phyloP scores from a whole-genome alignment of 2,888 invertebrate genomes.

The Trissolcus japonicus region DNA sequence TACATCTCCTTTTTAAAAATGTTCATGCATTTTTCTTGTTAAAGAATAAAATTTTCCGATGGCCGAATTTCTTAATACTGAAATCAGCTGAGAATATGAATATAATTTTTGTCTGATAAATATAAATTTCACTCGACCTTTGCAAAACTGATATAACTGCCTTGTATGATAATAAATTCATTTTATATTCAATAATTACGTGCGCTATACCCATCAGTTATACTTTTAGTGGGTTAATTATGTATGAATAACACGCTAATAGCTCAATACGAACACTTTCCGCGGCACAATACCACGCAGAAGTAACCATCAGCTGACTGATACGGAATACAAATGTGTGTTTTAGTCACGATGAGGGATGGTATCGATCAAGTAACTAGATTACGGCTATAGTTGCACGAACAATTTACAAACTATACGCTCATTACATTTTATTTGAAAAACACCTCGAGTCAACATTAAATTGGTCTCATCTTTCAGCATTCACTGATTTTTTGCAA shows the following conservation, averaged over 20 bases:
- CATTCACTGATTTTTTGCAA: too few species aligned
- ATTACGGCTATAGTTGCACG: not conserved
- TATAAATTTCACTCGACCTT: slow-evolving; percentile 18
- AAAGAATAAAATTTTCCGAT: not conserved
- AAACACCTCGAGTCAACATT: too few species aligned
- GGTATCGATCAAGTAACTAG: slow-evolving; percentile 33
- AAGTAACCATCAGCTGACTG: slow-evolving; percentile 14
- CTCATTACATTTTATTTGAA: not conserved
- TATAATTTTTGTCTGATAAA: not conserved
- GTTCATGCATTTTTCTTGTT: not conserved
- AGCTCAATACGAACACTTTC: slow-evolving; percentile 42
- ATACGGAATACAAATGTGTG: slow-evolving; percentile 41
- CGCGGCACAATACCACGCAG: slow-evolving; percentile 32
- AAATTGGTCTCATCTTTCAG: too few species aligned
- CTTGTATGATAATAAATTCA: slow-evolving; percentile 24
- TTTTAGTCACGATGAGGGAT: slow-evolving; percentile 24
- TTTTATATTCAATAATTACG: slow-evolving; percentile 44
- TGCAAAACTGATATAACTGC: slow-evolving; percentile 7
- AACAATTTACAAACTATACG: not conserved
- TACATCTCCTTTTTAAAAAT: too few species aligned
- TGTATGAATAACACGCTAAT: slow-evolving; percentile 48
- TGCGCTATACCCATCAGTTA: slow-evolving; percentile 37
- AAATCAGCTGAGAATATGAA: not conserved
- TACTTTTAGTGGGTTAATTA: slow-evolving; percentile 43
- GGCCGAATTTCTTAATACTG: not conserved